Evolutionary conservation across 2,797 vertebrate genomes (phyloP).

Genomic region (Zenarchopterus dispar): DNA sequence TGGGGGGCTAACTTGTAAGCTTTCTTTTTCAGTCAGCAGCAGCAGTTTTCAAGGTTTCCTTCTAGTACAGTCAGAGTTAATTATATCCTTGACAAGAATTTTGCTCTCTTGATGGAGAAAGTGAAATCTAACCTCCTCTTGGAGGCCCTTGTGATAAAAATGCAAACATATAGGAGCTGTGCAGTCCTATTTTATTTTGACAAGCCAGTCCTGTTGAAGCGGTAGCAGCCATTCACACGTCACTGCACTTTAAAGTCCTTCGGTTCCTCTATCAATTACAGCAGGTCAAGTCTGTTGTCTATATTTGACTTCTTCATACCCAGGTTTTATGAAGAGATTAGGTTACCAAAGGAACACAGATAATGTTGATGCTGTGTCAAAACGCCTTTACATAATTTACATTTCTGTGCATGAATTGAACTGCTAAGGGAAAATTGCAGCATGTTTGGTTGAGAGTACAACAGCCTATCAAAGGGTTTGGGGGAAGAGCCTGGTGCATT

Average conservation of each 20-base stretch:
- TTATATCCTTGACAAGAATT: conserved; percentile 59
- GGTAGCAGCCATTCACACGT: conserved; percentile 45
- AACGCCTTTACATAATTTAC: too few relatives aligned
- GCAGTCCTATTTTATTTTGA: conserved; percentile 57
- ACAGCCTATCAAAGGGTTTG: too few relatives aligned
- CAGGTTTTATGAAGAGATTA: conserved; percentile 35
- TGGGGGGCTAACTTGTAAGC: conserved; percentile 1
- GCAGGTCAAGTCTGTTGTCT: conserved; percentile 34
- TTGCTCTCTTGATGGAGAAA: conserved; percentile 53
- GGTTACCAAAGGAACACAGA: conserved; percentile 33
- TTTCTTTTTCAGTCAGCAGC: conserved; percentile 20
- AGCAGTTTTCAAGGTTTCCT: conserved; percentile 16
- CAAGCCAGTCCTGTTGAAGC: conserved; percentile 31
- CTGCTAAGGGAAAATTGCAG: too few relatives aligned
- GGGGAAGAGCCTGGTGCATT: too few relatives aligned
- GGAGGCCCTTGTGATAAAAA: conserved; percentile 39
- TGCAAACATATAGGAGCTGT: conserved; percentile 32
- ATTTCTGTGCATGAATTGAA: too few relatives aligned
- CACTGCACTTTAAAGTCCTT: conserved; percentile 1
- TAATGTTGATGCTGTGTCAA: not conserved
- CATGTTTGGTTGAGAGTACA: too few relatives aligned
- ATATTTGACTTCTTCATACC: conserved; percentile 19
- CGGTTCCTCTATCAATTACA: conserved; percentile 20
- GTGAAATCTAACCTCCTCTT: conserved; percentile 56
- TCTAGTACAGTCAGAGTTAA: conserved; percentile 52